Base-by-base conservation (phyloP, 2,888 invertebrate genomes). In the Leptinotarsa haldemani region DNA sequence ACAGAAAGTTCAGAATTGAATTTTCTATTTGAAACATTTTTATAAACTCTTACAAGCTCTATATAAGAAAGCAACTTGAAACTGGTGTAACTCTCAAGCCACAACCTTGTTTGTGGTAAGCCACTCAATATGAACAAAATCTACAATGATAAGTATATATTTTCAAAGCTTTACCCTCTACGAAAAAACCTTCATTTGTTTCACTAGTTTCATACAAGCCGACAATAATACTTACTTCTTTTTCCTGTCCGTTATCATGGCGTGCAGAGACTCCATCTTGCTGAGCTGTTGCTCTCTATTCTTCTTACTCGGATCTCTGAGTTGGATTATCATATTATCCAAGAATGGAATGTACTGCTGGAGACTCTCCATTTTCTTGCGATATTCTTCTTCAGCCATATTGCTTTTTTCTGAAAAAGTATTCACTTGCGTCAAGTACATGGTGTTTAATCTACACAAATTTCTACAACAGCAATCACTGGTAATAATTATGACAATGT, bases 301-400 rank as follows among this genome's bases (percentile, higher is more conserved):
- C 25, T 86, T 83, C 20, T 86, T 82, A 73, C 82, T 85, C 18
- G 89, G 89, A 79, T 88, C 90, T 83, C 92, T 91, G 80, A 93
- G 86, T 82, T 91, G 90, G 65, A 88, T 88, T 82, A 94, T 93
- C 89, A 94, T 92, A 79, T 88, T 91, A 83, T 92, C 91, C 85
- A 94, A 86, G 84, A 94, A 94, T n/a, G 94, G 93, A 81, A 94
- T 90, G 87, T 92, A 93, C 81, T 90, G 90, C 87, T 92, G 92
- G 89, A 93, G 91, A 83, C 91, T 91, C 80, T 89, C 89, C 84
- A 93, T 89, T 87, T 92, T 93, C 76, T 84, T 86, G 76, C 91
- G 90, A 88, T 92, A 92, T 67, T 89, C 89, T 76, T 88, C 88
- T 70, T 87, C 85, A 64, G 84, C 82, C 86, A 86, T 86, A 69